Evolutionary conservation across 1,140 invertebrate species (phyloP), one percentile per base, ranked within the genome.

Genomic region (Dendroctonus valens): DNA sequence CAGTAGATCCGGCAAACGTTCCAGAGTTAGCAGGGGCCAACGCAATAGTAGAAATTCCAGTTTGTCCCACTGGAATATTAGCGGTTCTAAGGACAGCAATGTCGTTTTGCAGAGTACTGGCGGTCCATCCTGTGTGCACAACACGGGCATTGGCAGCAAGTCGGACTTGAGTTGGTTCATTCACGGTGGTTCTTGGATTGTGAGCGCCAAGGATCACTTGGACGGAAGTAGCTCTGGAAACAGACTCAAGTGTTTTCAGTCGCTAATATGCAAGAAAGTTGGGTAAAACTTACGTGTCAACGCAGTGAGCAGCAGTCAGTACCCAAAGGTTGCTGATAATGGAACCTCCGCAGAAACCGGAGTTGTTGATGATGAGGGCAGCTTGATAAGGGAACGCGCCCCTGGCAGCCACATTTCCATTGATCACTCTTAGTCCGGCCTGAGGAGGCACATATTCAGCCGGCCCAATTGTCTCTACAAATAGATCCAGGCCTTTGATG

Each of bases 261-360:
- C 12, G 12, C 44, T 52, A 6, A 6, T 52, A 26, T 26, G 9
- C 12, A 52, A 6, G 9, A 52, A 7, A 52, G n/a, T 52, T 6
- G 46, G 9, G 8, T 6, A 52, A 52, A 52, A 15, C 9, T 58
- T 58, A 65, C 63, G 51, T 46, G 26, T 42, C 41, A 40, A 58
- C 41, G 38, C 64, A 66, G 49, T 66, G 64, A 39, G 64, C 64
- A 40, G 64, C 64, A 39, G 64, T 66, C 7, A 66, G 26, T 8
- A 66, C 49, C 7, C 26, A 49, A 9, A n/a, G 8, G 8, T 42
- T 14, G 9, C 41, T 48, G 38, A 66, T 66, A 9, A 66, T 41
- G 12, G 64, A 66, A 12, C 64, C 64, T 40, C 64, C 64, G 55
- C 64, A 66, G 41, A 66, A 66, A 14, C 64, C 54, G 11, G 42